phyloP scores from a whole-genome alignment of 1,140 invertebrate species.

The Phocides pigmalion region DNA sequence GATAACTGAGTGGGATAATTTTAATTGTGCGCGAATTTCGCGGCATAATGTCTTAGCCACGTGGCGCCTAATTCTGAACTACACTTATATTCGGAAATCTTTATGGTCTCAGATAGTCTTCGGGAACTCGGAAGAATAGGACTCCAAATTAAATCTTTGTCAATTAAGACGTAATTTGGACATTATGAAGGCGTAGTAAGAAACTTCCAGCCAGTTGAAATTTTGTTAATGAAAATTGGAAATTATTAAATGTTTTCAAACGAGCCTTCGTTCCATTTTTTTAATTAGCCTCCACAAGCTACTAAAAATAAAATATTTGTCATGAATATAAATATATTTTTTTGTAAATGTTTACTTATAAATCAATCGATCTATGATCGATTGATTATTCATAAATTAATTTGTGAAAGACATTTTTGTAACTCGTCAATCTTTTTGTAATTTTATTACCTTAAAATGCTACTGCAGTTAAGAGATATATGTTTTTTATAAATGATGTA shows the following conservation, averaged over 20 bases:
- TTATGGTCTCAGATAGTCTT: slow-evolving; percentile 37
- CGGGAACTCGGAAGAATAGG: slow-evolving; percentile 28
- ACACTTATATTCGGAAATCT: slow-evolving; percentile 44
- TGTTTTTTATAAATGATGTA: no score
- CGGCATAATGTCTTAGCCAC: slow-evolving; percentile 67
- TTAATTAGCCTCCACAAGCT: not conserved
- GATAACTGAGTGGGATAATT: slow-evolving; percentile 79
- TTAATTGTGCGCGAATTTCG: slow-evolving; percentile 78
- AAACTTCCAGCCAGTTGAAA: not conserved
- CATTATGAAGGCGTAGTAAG: not conserved
- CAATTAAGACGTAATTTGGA: slow-evolving; percentile 25
- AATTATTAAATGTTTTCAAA: not conserved
- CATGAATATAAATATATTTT: no score
- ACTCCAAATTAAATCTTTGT: slow-evolving; percentile 7
- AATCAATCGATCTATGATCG: no score
- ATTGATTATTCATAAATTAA: no score
- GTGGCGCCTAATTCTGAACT: slow-evolving; percentile 63
- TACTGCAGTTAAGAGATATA: no score
- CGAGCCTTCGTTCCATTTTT: not conserved
- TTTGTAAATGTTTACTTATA: no score
- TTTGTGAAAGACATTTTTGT: no score
- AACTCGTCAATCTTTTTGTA: no score
- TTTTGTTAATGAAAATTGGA: slow-evolving; percentile 2
- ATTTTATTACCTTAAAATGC: no score
- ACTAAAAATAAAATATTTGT: no score